Percentiles rank a stretch among this genome's conserved stretches.
Evolutionary conservation across 53 echinoderm and acorn worm species (phyloP).

Genomic region (Luidia sarsii): DNA sequence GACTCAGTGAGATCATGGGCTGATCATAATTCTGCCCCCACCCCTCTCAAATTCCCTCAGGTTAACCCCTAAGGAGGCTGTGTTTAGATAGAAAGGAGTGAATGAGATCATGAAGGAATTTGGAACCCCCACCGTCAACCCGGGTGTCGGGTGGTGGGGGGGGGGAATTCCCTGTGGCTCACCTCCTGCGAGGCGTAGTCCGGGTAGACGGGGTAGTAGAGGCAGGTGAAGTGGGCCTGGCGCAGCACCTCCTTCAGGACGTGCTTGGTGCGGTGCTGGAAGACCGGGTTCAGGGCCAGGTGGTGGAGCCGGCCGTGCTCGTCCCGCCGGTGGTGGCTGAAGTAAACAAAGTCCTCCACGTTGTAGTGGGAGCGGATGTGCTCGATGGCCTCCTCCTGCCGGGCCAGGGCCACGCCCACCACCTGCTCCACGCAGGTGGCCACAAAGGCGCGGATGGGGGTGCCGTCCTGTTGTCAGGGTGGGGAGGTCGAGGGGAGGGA

Average conservation of each 20-base stretch:
- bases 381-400: conserved; percentile 95
- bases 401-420: conserved; percentile 88
- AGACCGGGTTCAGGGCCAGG: conserved; percentile 90
- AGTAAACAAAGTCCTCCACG: conserved; percentile 99
- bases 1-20: no score
- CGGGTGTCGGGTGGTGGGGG: no score
- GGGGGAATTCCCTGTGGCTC: no score
- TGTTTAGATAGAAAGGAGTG: no score
- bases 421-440: conserved; percentile 89
- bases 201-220: conserved; percentile 94
- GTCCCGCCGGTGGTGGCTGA: conserved; percentile 96
- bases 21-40: no score
- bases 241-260: conserved; percentile 91
- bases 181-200: conserved; percentile 50
- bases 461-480: conserved; percentile 73
- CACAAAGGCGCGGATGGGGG: conserved; percentile 89
- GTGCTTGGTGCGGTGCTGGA: conserved; percentile 90
- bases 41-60: no score
- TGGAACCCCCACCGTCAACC: no score
- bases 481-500: neutral
- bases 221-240: conserved; percentile 88
- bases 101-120: no score
- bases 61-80: no score
- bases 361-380: conserved; percentile 98
- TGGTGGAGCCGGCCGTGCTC: conserved; percentile 98